Base-by-base conservation (phyloP, 1,140 invertebrate species). In the Himalopsyche phryganea region DNA sequence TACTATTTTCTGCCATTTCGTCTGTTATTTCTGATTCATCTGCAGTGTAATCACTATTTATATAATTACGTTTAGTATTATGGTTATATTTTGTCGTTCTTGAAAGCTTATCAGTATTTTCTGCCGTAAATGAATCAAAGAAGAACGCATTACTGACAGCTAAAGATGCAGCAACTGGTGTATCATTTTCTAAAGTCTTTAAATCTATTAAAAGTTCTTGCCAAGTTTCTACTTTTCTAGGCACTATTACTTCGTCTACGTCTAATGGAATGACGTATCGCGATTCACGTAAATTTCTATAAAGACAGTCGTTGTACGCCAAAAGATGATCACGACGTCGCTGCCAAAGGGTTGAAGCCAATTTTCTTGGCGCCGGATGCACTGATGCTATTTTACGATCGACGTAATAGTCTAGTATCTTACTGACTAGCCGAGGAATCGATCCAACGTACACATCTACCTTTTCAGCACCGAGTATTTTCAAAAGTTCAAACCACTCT, bases 261-360 rank as follows among this genome's bases (percentile, higher is more conserved):
- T 89, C 87, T 58, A 88, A 71, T 6, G 86, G 85, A 6, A 88
- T 67, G 11, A 89, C 77, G 69, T 78, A 89, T 61, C 83, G 72
- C 3, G 83, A 83, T 46, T 75, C 77, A 52, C 80, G 67, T 20
- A 87, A 68, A 69, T 85, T 86, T 64, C 84, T 81, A 67, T 90
- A 89, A 44, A 89, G 81, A 58, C 85, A 86, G 59, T 89, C 86
- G 68, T 90, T 90, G 67, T 89, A 90, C 0, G 86, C 81, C 50
- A 89, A 75, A 32, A 89, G 71, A 68, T 89, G 87, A 71, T 86
- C 80, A 59, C 85, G 74, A 56, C 87, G 73, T 59, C 86, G 82
- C 61, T 87, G 85, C 83, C 86, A 88, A 9, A 85, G 67, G 62
- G 83, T 71, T 41, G 68, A 66, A 10, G 79, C 71, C 47, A 77